Base-by-base conservation (phyloP, 2,888 invertebrate species). In the Phaonia tiefii region DNA sequence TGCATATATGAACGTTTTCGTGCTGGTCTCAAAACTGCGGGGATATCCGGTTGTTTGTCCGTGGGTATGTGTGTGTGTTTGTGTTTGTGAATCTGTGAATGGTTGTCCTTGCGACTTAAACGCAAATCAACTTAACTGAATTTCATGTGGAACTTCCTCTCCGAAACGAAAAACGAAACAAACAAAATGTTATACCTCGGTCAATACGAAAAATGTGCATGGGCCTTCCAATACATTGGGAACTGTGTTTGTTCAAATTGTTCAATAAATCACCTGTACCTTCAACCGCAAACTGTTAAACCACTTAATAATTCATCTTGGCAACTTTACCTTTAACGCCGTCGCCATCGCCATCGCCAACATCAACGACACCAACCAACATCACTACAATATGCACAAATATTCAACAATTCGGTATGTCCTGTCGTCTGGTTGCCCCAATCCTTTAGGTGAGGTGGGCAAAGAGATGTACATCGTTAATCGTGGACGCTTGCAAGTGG, bases 401-500 rank as follows among this genome's bases (percentile, higher is more conserved):
- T 1, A 51, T 22, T 11, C 22, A 51, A 54, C 22, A 13, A 15
- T 2, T 13, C 54, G 25, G 11, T 1, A 60, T 37, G n/a, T 31
- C 51, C 17, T 51, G 20, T 17, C 26, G 10, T 66, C 66, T 20
- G 39, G 46, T 54, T 25, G 17, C 69, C 39, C 58, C 44, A 26
- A 17, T 26, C 42, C 58, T 31, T 17, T 26, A 99, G 99, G 99
- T 88, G 99, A 99, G 93, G 98, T 99, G 85, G 99, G 99, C 85
- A 99, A 99, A 92, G 99, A 99, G 92, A 99, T 99, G 99, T 99
- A 99, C 93, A 99, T 99, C 92, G 99, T 99, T 86, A 99, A 98
- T 92, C 93, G 98, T 87, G 99, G 99, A 84, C 94, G 97, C 86
- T 94, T 98, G 88, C 98, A 96, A 93, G 99, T 97, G 91, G 98